Percentiles rank a stretch among this genome's conserved stretches.
Conservation (phyloP, 2,888 invertebrate species). For the Caenorhabditis uteleia region DNA sequence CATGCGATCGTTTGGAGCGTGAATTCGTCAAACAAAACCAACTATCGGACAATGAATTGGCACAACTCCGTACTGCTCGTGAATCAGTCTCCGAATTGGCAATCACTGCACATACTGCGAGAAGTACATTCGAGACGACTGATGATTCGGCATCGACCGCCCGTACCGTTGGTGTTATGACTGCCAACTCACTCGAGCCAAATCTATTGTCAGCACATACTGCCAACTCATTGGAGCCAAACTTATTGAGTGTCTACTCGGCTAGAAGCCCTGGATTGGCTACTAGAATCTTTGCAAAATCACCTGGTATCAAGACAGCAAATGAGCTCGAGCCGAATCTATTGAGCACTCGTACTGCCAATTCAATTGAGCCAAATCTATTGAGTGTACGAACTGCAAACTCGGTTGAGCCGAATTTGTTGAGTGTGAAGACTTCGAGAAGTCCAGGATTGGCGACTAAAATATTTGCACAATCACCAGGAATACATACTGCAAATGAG, state of each 20-base stretch:
- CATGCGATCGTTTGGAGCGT: constrained; percentile 29
- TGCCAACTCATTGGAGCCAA: constrained; percentile 30
- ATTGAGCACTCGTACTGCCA: constrained; percentile 24
- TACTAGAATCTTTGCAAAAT: constrained; percentile 8
- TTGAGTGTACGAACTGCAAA: too few relatives aligned
- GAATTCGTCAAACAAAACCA: constrained; percentile 24
- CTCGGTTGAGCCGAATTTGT: too few relatives aligned
- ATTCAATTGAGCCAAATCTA: too few relatives aligned
- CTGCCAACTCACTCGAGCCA: constrained; percentile 23
- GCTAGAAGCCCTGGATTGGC: constrained; percentile 7
- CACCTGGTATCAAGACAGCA: constrained; percentile 5
- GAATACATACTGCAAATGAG: constrained; percentile 17
- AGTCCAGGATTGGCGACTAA: too few relatives aligned
- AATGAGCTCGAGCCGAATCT: constrained; percentile 20
- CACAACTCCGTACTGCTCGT: constrained; percentile 26
- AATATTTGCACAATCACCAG: too few relatives aligned
- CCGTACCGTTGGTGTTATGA: constrained; percentile 4
- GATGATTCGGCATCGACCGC: constrained; percentile 7
- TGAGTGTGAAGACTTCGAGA: too few relatives aligned
- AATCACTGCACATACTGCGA: constrained; percentile 15
- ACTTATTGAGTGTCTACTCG: constrained; percentile 12
- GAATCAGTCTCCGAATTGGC: constrained; percentile 16
- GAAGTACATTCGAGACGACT: too few relatives aligned
- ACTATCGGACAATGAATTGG: constrained; percentile 19
- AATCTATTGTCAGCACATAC: constrained; percentile 18